Evolutionary conservation across 37 sponge, comb jelly and placozoan genomes (phyloP).

Genomic region (Tethya wilhelma): DNA sequence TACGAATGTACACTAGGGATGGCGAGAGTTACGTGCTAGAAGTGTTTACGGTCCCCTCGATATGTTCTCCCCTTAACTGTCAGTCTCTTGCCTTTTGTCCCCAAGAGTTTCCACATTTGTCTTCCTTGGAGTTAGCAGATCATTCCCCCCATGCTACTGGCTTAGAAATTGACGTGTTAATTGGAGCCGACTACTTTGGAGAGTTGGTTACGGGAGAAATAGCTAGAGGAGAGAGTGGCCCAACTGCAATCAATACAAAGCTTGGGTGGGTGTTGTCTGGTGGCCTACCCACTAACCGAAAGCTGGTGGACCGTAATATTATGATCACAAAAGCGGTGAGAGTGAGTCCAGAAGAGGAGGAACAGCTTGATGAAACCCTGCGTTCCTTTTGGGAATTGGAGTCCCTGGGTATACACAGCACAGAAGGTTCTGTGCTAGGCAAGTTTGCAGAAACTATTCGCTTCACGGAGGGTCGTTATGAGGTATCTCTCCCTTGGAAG

Average conservation of each 20-base stretch:
- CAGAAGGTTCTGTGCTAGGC: slow-evolving; percentile 1
- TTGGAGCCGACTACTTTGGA: slow-evolving; percentile 37
- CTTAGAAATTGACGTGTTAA: slow-evolving; percentile 20
- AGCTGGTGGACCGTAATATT: background rate
- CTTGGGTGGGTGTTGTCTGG: slow-evolving; percentile 29
- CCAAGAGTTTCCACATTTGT: background rate
- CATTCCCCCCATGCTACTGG: background rate
- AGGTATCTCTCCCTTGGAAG: slow-evolving; percentile 44
- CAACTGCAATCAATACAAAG: slow-evolving; percentile 10
- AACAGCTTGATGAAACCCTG: slow-evolving; percentile 20
- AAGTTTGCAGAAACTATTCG: slow-evolving; percentile 5
- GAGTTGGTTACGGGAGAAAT: slow-evolving; percentile 32
- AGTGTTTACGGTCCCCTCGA: slow-evolving; percentile 27
- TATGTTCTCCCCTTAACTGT: slow-evolving; percentile 21
- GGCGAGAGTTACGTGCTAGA: background rate
- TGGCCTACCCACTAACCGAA: background rate
- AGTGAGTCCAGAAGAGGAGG: background rate
- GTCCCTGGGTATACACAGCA: slow-evolving; percentile 20
- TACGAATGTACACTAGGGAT: slow-evolving; percentile 19
- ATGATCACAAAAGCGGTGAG: slow-evolving; percentile 9
- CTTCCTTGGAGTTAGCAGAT: slow-evolving; percentile 34
- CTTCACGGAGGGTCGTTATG: slow-evolving; percentile 22
- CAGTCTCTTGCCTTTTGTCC: slow-evolving; percentile 7
- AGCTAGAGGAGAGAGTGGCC: slow-evolving; percentile 1
- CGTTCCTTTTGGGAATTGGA: slow-evolving; percentile 38